A percentile compares a stretch with the other conserved stretches of the same genome.
These are phyloP conservation scores for Ispidina lecontei DNA, from an alignment of 2,797 vertebrate genomes.

Conservation along the genomic window DNA sequence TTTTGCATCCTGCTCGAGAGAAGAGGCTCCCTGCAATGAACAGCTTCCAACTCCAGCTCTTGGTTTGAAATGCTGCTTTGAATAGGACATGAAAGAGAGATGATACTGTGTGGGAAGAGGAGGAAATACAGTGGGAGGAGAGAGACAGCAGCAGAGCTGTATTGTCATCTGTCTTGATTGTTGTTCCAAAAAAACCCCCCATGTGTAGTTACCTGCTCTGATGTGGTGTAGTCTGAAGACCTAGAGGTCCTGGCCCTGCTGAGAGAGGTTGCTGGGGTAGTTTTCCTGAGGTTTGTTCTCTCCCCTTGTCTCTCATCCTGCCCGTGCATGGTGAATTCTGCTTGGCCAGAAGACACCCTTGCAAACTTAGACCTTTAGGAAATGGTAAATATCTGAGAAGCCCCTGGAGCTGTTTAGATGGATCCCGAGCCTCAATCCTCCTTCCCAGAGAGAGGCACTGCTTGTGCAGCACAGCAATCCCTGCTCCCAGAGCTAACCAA, in stretches of 20 bases:
- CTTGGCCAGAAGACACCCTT: neutral
- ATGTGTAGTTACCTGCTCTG: conserved; percentile 36
- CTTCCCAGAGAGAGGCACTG: neutral
- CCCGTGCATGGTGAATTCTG: neutral
- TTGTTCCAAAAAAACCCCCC: neutral
- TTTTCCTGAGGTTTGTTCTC: neutral
- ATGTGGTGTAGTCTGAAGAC: conserved; percentile 17
- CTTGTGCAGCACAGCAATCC: neutral
- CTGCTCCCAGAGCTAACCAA: conserved; percentile 17
- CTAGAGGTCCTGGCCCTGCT: neutral
- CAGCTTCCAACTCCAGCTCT: conserved; percentile 23
- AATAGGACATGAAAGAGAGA: conserved; percentile 61
- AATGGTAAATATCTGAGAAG: neutral
- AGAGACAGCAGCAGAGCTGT: conserved; percentile 54
- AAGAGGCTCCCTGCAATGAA: neutral
- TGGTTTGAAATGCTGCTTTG: conserved; percentile 65
- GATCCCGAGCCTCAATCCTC: neutral
- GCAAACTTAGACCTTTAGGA: neutral
- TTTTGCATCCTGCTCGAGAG: conserved; percentile 12
- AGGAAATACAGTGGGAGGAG: conserved; percentile 68
- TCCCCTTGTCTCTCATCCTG: neutral
- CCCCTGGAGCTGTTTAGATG: neutral
- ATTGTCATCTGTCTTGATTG: conserved; percentile 55
- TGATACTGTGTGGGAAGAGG: conserved; percentile 49
- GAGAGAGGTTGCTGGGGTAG: neutral